Conservation (phyloP, 2,888 invertebrate species). For the Laothoe populi region DNA sequence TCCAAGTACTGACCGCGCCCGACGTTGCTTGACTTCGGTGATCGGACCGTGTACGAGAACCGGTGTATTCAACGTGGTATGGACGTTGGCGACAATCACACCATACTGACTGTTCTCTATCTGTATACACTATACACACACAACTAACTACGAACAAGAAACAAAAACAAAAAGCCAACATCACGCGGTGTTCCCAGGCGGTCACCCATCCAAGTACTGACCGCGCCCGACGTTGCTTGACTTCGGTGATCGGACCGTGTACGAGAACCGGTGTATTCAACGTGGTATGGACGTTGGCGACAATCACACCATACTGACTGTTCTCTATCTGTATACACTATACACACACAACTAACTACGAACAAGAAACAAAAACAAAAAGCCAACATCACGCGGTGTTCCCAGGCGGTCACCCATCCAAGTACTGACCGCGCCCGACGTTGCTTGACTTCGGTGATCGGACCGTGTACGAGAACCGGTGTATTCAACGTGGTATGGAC, state of each 20-base stretch:
- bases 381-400: slow-evolving; percentile 73
- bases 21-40: slow-evolving; percentile 81
- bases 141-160: no score
- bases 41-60: slow-evolving; percentile 80
- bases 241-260: slow-evolving; percentile 83
- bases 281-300: slow-evolving; percentile 47
- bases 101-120: no score
- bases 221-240: slow-evolving; percentile 80
- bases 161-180: slow-evolving; percentile 71
- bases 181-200: slow-evolving; percentile 76
- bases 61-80: slow-evolving; percentile 66
- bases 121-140: no score
- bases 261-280: slow-evolving; percentile 75
- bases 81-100: slow-evolving; percentile 40
- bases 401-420: slow-evolving; percentile 81
- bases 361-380: no score
- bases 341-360: no score
- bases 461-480: slow-evolving; percentile 78
- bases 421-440: slow-evolving; percentile 80
- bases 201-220: slow-evolving; percentile 82
- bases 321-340: no score
- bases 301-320: no score
- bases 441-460: slow-evolving; percentile 82
- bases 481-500: slow-evolving; percentile 61
- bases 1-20: slow-evolving; percentile 81